Evolutionary conservation across 2,888 invertebrate species (phyloP).

Genomic region (Parasteatoda lunata): DNA sequence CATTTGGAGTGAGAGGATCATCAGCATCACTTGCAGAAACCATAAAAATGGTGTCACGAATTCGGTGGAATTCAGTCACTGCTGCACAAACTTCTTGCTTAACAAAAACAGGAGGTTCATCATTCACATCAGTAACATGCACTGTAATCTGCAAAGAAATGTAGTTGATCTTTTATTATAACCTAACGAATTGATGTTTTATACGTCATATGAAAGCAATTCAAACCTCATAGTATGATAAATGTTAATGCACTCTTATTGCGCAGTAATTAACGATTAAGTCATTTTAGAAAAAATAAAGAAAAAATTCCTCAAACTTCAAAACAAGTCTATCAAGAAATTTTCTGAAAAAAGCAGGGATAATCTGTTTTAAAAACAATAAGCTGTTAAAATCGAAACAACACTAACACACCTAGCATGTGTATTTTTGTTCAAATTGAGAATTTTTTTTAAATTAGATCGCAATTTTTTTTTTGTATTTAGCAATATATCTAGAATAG

Average conservation of each 20-base stretch:
- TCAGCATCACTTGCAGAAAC: slow-evolving; percentile 87
- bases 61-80: slow-evolving; percentile 86
- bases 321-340: too few species aligned
- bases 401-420: too few species aligned
- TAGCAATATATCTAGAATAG: too few species aligned
- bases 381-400: too few species aligned
- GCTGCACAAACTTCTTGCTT: slow-evolving; percentile 65
- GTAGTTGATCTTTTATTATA: neutral
- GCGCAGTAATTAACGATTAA: too few species aligned
- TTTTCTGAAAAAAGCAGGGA: too few species aligned
- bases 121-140: slow-evolving; percentile 88
- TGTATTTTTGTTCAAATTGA: too few species aligned
- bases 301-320: too few species aligned
- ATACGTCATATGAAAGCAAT: neutral
- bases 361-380: too few species aligned
- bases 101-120: slow-evolving; percentile 83
- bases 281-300: too few species aligned
- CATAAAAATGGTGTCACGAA: slow-evolving; percentile 84
- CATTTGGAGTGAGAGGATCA: slow-evolving; percentile 86
- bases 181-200: neutral
- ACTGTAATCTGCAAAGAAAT: slow-evolving; percentile 73
- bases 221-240: neutral
- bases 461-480: too few species aligned
- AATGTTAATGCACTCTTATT: neutral
- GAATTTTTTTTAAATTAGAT: too few species aligned